These are phyloP conservation scores for Pheosia gnoma DNA, from an alignment of 2,888 invertebrate genomes.

Conservation along the genomic window DNA sequence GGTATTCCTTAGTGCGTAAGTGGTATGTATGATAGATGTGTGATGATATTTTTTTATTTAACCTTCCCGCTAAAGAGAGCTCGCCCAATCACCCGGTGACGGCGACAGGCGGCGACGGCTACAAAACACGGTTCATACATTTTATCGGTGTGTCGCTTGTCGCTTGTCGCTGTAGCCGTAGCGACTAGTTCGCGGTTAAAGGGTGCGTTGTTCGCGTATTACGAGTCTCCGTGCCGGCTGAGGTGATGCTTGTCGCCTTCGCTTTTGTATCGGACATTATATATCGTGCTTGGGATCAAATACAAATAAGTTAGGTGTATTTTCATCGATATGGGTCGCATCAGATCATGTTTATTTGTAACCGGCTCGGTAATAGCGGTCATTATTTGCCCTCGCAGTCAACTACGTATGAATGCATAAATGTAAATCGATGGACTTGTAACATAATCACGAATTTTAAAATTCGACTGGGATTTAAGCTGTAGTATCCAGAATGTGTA, in stretches of 20 bases:
- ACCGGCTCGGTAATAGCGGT: too few species aligned
- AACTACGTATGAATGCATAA: conserved; percentile 27
- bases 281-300: conserved; percentile 83
- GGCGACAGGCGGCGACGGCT: not conserved
- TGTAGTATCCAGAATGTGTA: conserved; percentile 62
- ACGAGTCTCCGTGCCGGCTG: too few species aligned
- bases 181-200: too few species aligned
- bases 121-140: too few species aligned
- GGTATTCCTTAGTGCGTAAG: conserved; percentile 81
- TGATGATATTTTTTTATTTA: conserved; percentile 53
- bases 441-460: conserved; percentile 50
- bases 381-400: not conserved
- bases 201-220: too few species aligned
- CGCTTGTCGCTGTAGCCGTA: too few species aligned
- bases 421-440: conserved; percentile 55
- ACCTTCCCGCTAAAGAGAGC: conserved; percentile 21
- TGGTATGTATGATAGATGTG: conserved; percentile 72
- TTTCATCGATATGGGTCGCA: conserved; percentile 27
- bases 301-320: conserved; percentile 72
- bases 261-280: conserved; percentile 54
- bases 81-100: not conserved
- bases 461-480: conserved; percentile 63
- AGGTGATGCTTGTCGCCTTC: conserved; percentile 8
- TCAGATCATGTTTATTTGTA: too few species aligned
- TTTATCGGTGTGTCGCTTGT: too few species aligned